Evolutionary conservation across 2,113 vertebrate species (phyloP).

Genomic region (Morone saxatilis): DNA sequence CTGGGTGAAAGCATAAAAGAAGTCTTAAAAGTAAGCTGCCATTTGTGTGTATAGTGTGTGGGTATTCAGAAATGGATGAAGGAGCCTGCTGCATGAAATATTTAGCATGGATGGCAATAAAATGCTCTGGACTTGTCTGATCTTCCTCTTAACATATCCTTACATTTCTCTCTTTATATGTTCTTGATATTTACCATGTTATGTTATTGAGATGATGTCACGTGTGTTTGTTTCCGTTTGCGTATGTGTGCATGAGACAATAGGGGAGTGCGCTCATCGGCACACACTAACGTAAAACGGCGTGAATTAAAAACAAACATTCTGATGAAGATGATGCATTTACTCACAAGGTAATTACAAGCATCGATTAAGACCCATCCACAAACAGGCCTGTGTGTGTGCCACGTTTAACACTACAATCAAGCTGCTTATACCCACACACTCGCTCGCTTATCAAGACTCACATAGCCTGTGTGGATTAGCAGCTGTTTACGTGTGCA

Average conservation of each 20-base stretch:
- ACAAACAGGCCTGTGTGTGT: constrained; percentile 27
- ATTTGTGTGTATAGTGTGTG: neutral
- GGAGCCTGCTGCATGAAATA: constrained; percentile 36
- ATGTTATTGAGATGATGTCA: constrained; percentile 2
- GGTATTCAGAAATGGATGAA: constrained; percentile 3
- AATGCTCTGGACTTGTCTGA: neutral
- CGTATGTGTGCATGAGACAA: constrained; percentile 2
- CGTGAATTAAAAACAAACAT: constrained; percentile 53
- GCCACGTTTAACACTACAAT: constrained; percentile 40
- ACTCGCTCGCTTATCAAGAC: constrained; percentile 25
- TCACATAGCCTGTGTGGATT: constrained; percentile 45
- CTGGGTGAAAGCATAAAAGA: neutral
- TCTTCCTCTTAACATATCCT: neutral
- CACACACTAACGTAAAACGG: constrained; percentile 8
- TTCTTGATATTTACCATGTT: neutral
- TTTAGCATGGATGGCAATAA: constrained; percentile 18
- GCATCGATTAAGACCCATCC: constrained; percentile 45
- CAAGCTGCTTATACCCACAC: constrained; percentile 15
- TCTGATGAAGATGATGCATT: constrained; percentile 43
- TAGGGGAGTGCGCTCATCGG: neutral
- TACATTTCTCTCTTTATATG: constrained; percentile 6
- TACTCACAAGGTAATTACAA: constrained; percentile 50
- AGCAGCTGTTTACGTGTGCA: constrained; percentile 45
- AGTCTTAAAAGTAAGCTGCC: constrained; percentile 14
- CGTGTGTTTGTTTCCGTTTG: neutral